Evolutionary conservation across 2,888 invertebrate species (phyloP).

Genomic region (Ophion obscuratus): DNA sequence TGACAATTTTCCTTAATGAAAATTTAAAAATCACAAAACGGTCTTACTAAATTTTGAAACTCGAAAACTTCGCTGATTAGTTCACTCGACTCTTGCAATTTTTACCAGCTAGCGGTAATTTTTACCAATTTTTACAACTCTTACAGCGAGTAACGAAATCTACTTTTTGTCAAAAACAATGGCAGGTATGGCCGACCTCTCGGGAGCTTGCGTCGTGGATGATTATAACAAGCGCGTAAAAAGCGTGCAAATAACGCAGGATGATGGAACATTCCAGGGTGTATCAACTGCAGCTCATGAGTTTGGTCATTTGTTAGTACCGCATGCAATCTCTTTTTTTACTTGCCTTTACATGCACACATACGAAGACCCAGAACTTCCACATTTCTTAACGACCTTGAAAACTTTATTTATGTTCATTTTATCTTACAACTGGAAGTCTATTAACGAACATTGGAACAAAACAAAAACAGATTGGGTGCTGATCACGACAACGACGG

Average conservation of each 20-base stretch:
- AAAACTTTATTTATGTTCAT: no score
- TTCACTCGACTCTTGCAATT: background rate
- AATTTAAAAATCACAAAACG: background rate
- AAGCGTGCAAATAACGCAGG: background rate
- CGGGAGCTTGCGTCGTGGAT: constrained; percentile 17
- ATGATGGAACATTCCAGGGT: constrained; percentile 47
- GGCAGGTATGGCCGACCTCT: constrained; percentile 12
- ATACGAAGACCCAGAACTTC: background rate
- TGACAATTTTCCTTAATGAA: background rate
- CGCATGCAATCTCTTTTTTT: background rate
- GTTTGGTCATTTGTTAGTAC: constrained; percentile 50
- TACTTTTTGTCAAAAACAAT: background rate
- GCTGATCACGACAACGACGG: no score
- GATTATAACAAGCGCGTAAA: background rate
- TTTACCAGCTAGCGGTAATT: background rate
- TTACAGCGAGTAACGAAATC: background rate
- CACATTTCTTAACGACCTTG: no score
- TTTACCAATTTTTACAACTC: no score
- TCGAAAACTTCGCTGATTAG: background rate
- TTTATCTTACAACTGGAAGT: background rate
- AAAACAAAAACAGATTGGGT: no score
- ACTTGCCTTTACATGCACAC: background rate
- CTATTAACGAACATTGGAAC: background rate
- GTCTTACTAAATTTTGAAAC: background rate
- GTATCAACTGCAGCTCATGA: constrained; percentile 45